Conservation (phyloP, 2,888 invertebrate genomes). For the Calliopum simillimum region DNA sequence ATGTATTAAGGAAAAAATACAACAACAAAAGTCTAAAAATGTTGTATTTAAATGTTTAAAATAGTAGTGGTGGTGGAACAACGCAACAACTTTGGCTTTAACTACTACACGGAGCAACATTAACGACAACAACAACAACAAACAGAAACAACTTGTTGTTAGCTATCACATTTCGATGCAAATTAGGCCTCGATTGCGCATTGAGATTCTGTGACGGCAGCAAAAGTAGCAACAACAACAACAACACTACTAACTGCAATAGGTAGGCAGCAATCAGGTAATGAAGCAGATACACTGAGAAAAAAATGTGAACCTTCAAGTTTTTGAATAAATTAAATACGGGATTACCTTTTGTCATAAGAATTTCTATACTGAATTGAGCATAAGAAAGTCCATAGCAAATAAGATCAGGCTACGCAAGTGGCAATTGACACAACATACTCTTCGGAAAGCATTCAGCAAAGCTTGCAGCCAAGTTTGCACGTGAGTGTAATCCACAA, state of each 20-base stretch:
- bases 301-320: no score
- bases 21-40: conserved; percentile 4
- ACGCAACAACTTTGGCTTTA: neutral
- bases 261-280: no score
- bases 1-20: neutral
- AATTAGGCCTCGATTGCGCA: conserved; percentile 54
- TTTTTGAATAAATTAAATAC: no score
- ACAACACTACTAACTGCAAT: neutral
- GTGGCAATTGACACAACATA: no score
- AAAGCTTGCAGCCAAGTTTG: no score
- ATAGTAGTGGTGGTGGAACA: conserved; percentile 9
- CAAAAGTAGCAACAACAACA: conserved; percentile 45
- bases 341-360: no score
- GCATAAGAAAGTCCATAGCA: no score
- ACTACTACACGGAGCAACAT: neutral
- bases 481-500: no score
- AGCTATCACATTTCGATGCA: conserved; percentile 60
- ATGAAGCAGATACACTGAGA: no score
- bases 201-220: conserved; percentile 42
- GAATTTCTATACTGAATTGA: no score
- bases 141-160: conserved; percentile 20
- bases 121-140: neutral
- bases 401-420: no score
- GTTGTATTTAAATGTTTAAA: conserved; percentile 21
- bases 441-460: no score